Evolutionary conservation across 1,140 invertebrate genomes (phyloP).

Genomic region (Cyclina sinensis): DNA sequence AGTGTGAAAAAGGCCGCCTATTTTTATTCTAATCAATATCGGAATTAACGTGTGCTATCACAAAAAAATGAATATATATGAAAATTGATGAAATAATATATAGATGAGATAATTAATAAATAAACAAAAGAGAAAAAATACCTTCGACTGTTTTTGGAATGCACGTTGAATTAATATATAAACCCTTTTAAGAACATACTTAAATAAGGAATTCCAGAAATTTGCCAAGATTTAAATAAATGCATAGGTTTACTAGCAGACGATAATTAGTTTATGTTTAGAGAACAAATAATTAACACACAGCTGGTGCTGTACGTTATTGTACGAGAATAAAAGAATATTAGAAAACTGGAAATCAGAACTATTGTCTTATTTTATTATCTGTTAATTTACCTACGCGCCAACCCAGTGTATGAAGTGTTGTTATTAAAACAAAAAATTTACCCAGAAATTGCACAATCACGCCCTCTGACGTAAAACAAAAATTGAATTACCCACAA

Average conservation of each 20-base stretch:
- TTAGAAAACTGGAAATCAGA: not conserved
- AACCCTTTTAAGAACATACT: not conserved
- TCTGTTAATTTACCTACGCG: slow-evolving; percentile 3
- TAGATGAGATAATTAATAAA: too few relatives aligned
- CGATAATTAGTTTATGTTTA: not conserved
- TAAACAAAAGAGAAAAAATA: too few relatives aligned
- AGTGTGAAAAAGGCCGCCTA: too few relatives aligned
- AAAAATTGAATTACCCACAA: slow-evolving; percentile 43
- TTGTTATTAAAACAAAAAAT: slow-evolving; percentile 16
- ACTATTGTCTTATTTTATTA: slow-evolving; percentile 36
- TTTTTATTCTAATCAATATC: too few relatives aligned
- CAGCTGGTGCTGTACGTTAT: not conserved
- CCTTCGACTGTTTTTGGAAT: too few relatives aligned
- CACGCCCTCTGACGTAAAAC: slow-evolving; percentile 44
- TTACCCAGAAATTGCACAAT: not conserved
- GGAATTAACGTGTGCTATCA: too few relatives aligned
- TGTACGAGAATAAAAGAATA: not conserved
- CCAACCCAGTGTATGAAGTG: not conserved
- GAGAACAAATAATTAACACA: not conserved
- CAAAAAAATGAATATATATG: too few relatives aligned
- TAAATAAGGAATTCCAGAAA: not conserved
- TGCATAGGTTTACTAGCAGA: not conserved
- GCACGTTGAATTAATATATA: too few relatives aligned
- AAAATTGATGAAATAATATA: too few relatives aligned
- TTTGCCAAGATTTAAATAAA: not conserved